These are phyloP conservation scores for Microplitis manilae DNA, from an alignment of 2,888 invertebrate genomes.

Conservation along the genomic window DNA sequence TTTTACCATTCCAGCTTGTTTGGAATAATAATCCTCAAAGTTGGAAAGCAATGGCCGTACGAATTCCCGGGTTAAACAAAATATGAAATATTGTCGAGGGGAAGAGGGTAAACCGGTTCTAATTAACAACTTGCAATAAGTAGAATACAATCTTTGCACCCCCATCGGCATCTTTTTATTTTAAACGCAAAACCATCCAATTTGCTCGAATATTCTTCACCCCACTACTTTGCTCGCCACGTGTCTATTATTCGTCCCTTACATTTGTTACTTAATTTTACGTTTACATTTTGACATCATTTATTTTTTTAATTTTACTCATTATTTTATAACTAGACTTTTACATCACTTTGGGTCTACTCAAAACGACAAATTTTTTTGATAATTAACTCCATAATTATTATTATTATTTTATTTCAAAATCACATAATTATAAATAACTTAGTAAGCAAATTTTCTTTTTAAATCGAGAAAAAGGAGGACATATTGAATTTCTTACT, in stretches of 20 bases:
- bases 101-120: slow-evolving; percentile 32
- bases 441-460: too few relatives aligned
- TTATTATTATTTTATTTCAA: too few relatives aligned
- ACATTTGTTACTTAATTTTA: slow-evolving; percentile 12
- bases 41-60: slow-evolving; percentile 27
- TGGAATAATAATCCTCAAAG: slow-evolving; percentile 30
- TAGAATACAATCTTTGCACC: slow-evolving; percentile 11
- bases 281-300: slow-evolving; percentile 10
- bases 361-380: background rate
- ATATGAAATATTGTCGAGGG: background rate
- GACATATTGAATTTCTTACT: too few relatives aligned
- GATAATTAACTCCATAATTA: too few relatives aligned
- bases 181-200: slow-evolving; percentile 5
- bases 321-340: background rate
- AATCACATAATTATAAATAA: too few relatives aligned
- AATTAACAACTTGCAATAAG: slow-evolving; percentile 28
- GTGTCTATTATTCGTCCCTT: slow-evolving; percentile 29
- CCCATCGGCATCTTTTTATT: slow-evolving; percentile 6
- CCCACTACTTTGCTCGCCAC: slow-evolving; percentile 31
- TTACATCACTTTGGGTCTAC: background rate
- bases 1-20: slow-evolving; percentile 15
- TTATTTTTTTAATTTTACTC: slow-evolving; percentile 1
- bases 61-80: background rate
- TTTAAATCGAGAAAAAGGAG: too few relatives aligned
- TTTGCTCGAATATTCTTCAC: slow-evolving; percentile 30